Evolutionary conservation across 2,888 invertebrate species (phyloP).

Genomic region (Zelleria hepariella): DNA sequence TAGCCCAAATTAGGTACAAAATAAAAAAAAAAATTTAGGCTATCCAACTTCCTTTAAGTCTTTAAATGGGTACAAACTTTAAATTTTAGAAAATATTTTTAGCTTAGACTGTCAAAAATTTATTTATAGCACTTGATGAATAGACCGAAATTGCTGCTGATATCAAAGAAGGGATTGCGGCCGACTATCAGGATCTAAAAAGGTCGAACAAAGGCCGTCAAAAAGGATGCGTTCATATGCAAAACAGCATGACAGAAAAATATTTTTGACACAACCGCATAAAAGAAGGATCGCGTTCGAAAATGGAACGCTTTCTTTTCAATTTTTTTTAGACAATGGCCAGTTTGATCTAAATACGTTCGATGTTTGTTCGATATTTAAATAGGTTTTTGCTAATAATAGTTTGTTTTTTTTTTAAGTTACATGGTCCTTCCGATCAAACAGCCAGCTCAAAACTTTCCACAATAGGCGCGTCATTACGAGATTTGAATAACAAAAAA

Average conservation of each 20-base stretch:
- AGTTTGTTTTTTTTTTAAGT: constrained; percentile 15
- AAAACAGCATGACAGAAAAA: constrained; percentile 37
- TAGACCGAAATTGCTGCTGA: background rate
- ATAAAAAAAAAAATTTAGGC: too few species aligned
- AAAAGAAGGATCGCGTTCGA: constrained; percentile 57
- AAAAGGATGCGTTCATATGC: constrained; percentile 49
- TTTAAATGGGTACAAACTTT: too few species aligned
- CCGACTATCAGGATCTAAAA: constrained; percentile 29
- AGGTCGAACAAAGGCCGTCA: constrained; percentile 21
- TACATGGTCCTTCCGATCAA: constrained; percentile 23
- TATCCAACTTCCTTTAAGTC: too few species aligned
- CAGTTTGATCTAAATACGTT: constrained; percentile 30
- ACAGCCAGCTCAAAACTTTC: constrained; percentile 29
- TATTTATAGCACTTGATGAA: constrained; percentile 12
- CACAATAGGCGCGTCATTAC: constrained; percentile 57
- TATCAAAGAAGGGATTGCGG: constrained; percentile 3
- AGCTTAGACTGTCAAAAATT: too few species aligned
- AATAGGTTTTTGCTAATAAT: constrained; percentile 18
- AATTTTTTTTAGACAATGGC: constrained; percentile 38
- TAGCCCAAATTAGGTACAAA: too few species aligned
- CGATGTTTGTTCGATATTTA: constrained; percentile 28
- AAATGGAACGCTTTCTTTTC: constrained; percentile 33
- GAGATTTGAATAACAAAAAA: constrained; percentile 61
- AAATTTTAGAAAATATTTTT: too few species aligned
- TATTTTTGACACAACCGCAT: constrained; percentile 50